phyloP scores from a whole-genome alignment of 2,888 invertebrate genomes.

The Acronicta alni region DNA sequence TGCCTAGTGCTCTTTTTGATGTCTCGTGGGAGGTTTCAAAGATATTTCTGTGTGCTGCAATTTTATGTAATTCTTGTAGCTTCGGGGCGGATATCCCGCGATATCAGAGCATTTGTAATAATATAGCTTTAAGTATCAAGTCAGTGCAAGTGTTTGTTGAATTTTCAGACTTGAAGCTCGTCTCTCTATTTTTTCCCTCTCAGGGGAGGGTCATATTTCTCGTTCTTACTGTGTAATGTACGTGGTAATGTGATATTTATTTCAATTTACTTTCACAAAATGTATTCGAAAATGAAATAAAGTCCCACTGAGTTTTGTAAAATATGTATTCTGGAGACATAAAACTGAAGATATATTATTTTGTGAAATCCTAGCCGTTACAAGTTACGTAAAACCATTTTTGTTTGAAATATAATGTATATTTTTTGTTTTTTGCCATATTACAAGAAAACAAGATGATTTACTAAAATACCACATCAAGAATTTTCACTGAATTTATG shows the following conservation, averaged over 20 bases:
- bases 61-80: slow-evolving; percentile 34
- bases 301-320: slow-evolving; percentile 24
- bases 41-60: slow-evolving; percentile 37
- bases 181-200: slow-evolving; percentile 26
- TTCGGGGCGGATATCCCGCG: slow-evolving; percentile 12
- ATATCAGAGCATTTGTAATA: slow-evolving; percentile 33
- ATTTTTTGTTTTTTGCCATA: no score
- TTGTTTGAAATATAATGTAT: no score
- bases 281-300: slow-evolving; percentile 37
- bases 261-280: slow-evolving; percentile 39
- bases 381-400: background rate
- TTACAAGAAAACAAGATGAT: no score
- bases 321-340: slow-evolving; percentile 17
- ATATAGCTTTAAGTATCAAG: slow-evolving; percentile 31
- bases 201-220: slow-evolving; percentile 38
- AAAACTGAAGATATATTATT: slow-evolving; percentile 1
- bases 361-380: background rate
- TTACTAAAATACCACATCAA: no score
- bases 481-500: no score
- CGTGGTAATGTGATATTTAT: slow-evolving; percentile 43
- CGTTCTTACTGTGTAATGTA: slow-evolving; percentile 33
- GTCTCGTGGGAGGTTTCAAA: slow-evolving; percentile 46
- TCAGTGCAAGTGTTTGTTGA: slow-evolving; percentile 17
- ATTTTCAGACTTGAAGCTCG: slow-evolving; percentile 17
- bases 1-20: slow-evolving; percentile 67